Evolutionary conservation across 2,888 invertebrate species (phyloP), one percentile per base, ranked within the genome.

Genomic region (Phalera bucephala): DNA sequence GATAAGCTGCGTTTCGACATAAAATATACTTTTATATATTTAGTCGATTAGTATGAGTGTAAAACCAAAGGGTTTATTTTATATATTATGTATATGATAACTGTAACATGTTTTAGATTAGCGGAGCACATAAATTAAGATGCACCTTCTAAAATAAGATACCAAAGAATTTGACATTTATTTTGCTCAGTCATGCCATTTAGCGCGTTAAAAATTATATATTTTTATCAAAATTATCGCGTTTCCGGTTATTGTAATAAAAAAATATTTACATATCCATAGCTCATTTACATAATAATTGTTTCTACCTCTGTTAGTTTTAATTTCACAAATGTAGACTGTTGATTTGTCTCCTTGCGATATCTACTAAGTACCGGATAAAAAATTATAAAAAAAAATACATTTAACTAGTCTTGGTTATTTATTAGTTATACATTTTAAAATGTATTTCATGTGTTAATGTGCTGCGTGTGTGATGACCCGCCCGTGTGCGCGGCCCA

Each of bases 121-220:
- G 17, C 17, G 5, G 3, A 17, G 3, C 5, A 17, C 3, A 17
- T 17, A 17, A 17, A 17, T 17, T 17, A 17, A 3, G 3, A 17
- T 17, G 3, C 3, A n/a, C n/a, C n/a, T n/a, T n/a, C n/a, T n/a
- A n/a, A n/a, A n/a, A n/a, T 27, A 31, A 31, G 31, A 36, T 41
- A 36, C 7, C 30, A 41, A 36, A 34, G 36, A 14, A 15, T 4
- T 13, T 3, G 4, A 15, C n/a, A 15, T 27, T 11, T 15, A 13
- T 14, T 14, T 27, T 27, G 11, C 12, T 25, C 25, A 12, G 25
- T 12, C 25, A 11, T 11, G 10, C 12, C 8, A 10, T 2, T 25
- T n/a, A 12, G 8, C 10, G 2, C 11, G 1, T 12, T 8, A 12
- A 2, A 11, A 13, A 13, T 8, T 2, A 8, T 25, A 7, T 25